A percentile compares a stretch with the other conserved stretches of the same genome.
Evolutionary conservation across 2,113 vertebrate species (phyloP).

Genomic region (Rousettus leschenaultii): DNA sequence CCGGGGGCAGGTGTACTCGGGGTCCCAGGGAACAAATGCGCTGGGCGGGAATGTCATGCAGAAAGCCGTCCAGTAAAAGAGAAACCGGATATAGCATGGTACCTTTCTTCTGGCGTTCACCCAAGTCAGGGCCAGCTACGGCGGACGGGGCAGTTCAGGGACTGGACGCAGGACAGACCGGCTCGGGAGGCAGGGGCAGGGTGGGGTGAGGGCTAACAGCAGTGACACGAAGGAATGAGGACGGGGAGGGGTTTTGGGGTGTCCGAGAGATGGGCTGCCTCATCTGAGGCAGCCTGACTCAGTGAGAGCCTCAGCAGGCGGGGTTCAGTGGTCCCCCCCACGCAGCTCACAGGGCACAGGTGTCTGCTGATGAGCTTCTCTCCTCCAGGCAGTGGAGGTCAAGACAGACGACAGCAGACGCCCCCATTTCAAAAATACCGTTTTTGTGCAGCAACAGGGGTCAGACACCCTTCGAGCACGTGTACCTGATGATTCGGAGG

Average conservation of each 20-base stretch:
- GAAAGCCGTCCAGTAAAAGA: background rate
- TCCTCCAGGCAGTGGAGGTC: background rate
- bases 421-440: background rate
- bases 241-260: background rate
- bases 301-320: background rate
- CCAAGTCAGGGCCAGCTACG: background rate
- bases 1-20: background rate
- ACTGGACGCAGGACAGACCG: no score
- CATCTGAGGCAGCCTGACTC: background rate
- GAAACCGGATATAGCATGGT: background rate
- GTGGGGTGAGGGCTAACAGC: background rate
- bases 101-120: background rate
- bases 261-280: background rate
- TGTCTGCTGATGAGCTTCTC: fast-evolving
- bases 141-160: background rate
- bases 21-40: background rate
- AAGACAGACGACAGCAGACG: background rate
- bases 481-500: fast-evolving
- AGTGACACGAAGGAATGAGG: background rate
- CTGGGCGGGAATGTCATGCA: background rate
- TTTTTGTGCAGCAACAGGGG: fast-evolving
- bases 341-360: background rate
- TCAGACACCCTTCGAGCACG: background rate
- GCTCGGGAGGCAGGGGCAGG: background rate
- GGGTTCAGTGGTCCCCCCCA: background rate